These are phyloP conservation scores for Sesamia nonagrioides DNA, from an alignment of 1,140 invertebrate species.

Conservation along the genomic window DNA sequence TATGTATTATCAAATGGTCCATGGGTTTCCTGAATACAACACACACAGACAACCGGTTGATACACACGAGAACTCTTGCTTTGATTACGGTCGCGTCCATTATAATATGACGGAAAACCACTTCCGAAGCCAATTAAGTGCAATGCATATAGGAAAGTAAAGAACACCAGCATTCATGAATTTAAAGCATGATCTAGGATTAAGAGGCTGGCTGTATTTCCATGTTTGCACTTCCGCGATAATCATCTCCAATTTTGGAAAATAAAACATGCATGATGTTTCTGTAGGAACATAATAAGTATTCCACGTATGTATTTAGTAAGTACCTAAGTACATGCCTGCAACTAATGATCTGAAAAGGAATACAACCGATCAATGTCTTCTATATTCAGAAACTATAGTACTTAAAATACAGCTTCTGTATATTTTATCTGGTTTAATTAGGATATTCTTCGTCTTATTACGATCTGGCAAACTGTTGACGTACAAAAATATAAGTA, in stretches of 20 bases:
- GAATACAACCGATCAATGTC: no score
- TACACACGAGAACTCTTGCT: slow-evolving; percentile 29
- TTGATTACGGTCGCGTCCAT: slow-evolving; percentile 2
- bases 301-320: no score
- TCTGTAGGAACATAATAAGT: no score
- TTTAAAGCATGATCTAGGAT: background rate
- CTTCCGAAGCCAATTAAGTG: slow-evolving; percentile 37
- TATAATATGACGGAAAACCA: slow-evolving; percentile 39
- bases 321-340: no score
- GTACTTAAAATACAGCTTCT: no score
- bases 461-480: background rate
- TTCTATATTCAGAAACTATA: no score
- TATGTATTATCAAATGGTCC: slow-evolving; percentile 62
- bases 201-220: background rate
- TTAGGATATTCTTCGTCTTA: no score
- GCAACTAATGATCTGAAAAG: no score
- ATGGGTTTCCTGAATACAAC: slow-evolving; percentile 49
- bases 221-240: background rate
- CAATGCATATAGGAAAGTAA: background rate
- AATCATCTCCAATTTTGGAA: background rate
- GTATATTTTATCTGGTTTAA: no score
- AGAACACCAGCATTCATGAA: slow-evolving; percentile 10
- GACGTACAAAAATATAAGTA: background rate
- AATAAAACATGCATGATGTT: no score
- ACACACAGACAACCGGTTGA: slow-evolving; percentile 10